Evolutionary conservation across 1,140 invertebrate genomes (phyloP).

Genomic region (Thaumatotibia leucotreta): DNA sequence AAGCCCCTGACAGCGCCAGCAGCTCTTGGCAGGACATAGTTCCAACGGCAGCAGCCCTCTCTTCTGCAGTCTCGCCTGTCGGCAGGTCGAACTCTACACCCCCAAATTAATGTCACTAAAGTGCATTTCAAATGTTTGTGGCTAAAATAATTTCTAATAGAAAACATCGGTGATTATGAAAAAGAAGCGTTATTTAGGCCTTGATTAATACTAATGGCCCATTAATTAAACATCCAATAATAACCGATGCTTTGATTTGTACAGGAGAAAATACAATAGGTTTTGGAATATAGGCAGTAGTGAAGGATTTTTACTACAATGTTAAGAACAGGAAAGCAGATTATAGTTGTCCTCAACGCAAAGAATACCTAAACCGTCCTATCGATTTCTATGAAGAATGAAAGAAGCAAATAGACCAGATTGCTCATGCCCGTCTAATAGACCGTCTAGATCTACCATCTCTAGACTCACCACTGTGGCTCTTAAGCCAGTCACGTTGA

Average conservation of each 20-base stretch:
- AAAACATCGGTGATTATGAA: neutral
- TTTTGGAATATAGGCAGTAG: neutral
- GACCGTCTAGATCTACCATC: constrained; percentile 62
- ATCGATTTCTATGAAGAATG: constrained; percentile 24
- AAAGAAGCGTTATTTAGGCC: too few relatives aligned
- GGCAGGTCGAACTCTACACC: constrained; percentile 71
- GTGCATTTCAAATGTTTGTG: constrained; percentile 22
- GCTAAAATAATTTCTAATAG: neutral
- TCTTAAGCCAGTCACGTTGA: constrained; percentile 73
- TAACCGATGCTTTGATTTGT: neutral
- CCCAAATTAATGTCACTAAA: constrained; percentile 52
- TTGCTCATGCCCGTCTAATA: constrained; percentile 68
- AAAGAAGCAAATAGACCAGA: constrained; percentile 38
- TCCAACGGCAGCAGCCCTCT: constrained; percentile 60
- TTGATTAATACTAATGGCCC: too few relatives aligned
- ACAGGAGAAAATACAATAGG: neutral
- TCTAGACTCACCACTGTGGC: constrained; percentile 75
- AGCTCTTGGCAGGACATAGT: constrained; percentile 94
- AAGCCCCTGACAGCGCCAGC: constrained; percentile 91
- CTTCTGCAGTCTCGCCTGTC: constrained; percentile 59
- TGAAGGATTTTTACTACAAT: neutral
- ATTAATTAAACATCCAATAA: too few relatives aligned
- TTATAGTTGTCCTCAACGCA: neutral
- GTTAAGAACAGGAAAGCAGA: neutral
- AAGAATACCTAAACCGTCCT: neutral